phyloP scores from a whole-genome alignment of 35 echinoderm and acorn worm species.

The Heliocidaris tuberculata region DNA sequence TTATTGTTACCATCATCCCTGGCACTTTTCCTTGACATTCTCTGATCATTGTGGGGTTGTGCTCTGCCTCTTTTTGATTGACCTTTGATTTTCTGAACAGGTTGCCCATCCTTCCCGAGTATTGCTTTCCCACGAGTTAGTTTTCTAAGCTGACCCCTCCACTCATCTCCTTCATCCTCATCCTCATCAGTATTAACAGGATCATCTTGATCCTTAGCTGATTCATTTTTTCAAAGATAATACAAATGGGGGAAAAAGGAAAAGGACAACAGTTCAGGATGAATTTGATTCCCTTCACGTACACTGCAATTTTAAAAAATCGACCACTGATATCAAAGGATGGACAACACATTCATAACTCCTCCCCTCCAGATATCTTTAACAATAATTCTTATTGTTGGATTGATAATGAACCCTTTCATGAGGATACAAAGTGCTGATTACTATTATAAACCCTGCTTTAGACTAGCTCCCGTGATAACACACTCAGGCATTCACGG shows the following conservation, averaged over 20 bases:
- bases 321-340: not conserved
- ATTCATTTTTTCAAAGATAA: not conserved
- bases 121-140: conserved; percentile 52
- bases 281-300: not conserved
- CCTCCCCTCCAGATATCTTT: not conserved
- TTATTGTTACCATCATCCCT: not conserved
- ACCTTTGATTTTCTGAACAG: conserved; percentile 26
- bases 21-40: not conserved
- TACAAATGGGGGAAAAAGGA: not conserved
- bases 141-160: not conserved
- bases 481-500: too few relatives aligned
- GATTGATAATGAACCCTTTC: too few relatives aligned
- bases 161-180: not conserved
- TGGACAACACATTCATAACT: not conserved
- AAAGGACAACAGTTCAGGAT: not conserved
- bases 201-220: not conserved
- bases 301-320: not conserved
- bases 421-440: too few relatives aligned
- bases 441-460: too few relatives aligned
- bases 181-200: not conserved
- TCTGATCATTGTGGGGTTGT: not conserved
- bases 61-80: not conserved
- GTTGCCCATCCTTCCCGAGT: conserved; percentile 34
- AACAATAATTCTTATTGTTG: too few relatives aligned
- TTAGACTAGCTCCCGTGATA: too few relatives aligned